A percentile compares a stretch with the other conserved stretches of the same genome.
These are phyloP conservation scores for Potamarius usumacintae DNA, from an alignment of 2,113 vertebrate genomes.

Conservation along the genomic window DNA sequence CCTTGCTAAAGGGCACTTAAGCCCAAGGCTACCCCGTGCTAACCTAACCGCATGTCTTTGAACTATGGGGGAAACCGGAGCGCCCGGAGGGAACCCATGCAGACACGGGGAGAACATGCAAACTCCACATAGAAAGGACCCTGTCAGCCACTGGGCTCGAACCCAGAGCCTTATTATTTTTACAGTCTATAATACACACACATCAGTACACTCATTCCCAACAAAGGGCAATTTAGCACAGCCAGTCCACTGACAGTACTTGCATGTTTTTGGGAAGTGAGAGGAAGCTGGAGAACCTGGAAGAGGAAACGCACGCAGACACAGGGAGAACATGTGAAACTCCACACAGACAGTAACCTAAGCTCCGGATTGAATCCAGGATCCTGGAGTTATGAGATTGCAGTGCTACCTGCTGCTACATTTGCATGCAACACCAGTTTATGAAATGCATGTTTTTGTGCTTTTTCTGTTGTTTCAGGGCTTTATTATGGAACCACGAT, in stretches of 20 bases:
- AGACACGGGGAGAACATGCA: too few species aligned
- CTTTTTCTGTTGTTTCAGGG: neutral
- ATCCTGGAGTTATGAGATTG: neutral
- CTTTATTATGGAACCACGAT: neutral
- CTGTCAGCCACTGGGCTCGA: too few species aligned
- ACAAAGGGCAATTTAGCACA: neutral
- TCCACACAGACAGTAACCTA: neutral
- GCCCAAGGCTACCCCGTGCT: too few species aligned
- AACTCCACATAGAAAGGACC: too few species aligned
- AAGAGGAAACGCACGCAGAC: too few species aligned
- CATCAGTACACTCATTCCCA: neutral
- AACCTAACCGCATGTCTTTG: too few species aligned
- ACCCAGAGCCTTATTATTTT: too few species aligned
- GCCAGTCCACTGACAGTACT: neutral
- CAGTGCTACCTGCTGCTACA: neutral
- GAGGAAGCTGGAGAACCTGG: neutral
- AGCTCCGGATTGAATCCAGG: neutral
- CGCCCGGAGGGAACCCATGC: too few species aligned
- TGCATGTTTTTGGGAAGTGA: neutral
- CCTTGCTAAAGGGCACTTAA: too few species aligned
- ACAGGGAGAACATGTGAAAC: neutral
- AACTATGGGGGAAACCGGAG: too few species aligned
- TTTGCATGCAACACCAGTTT: neutral
- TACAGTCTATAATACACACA: neutral
- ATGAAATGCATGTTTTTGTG: neutral